Base-by-base conservation (phyloP, 2,797 vertebrate genomes). In the Otolemur crassicaudatus region DNA sequence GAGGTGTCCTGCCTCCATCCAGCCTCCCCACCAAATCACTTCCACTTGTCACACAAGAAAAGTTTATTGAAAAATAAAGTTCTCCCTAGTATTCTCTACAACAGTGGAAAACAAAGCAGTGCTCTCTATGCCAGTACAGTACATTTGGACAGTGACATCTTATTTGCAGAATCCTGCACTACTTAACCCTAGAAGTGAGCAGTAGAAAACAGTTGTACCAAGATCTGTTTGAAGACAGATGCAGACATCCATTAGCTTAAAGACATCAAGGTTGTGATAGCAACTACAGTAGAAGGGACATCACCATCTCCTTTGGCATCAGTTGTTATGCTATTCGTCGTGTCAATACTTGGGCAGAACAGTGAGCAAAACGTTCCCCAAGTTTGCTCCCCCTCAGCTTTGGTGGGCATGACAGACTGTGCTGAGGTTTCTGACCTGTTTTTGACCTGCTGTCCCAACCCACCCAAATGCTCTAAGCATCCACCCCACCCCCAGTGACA, bases 1-100 rank as follows among this genome's bases (percentile, higher is more conserved):
- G 7, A 13, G 20, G 3, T 19, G 56, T 72, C 37, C 31, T 19
- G 20, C 2, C 4, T 27, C 73, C 87, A 27, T 25, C 25, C n/a
- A 12, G 16, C 23, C 34, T 58, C 5, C 3, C 46, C 86, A 87
- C 80, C 23, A 60, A 95, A 98, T 92, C 95, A 96, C 87, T 96
- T 96, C 98, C 97, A 95, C 95, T 96, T 98, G 98, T 99, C 99
- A 99, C 99, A 99, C 99, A 99, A 98, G 98, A 98, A 99, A 99
- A 98, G 99, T 99, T 99, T 99, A 99, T 99, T 99, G 99, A 99
- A 99, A 99, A 99, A 99, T 99, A 99, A 99, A 99, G 98, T 99
- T 99, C 98, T 99, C 99, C 99, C 99, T 99, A 98, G 98, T 98
- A 99, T 98, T 99, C 96, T 99, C 99, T 99, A 99, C 98, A 98